Evolutionary conservation across 2,113 vertebrate genomes (phyloP), one percentile per base, ranked within the genome.

Genomic region (Lethenteron reissneri): DNA sequence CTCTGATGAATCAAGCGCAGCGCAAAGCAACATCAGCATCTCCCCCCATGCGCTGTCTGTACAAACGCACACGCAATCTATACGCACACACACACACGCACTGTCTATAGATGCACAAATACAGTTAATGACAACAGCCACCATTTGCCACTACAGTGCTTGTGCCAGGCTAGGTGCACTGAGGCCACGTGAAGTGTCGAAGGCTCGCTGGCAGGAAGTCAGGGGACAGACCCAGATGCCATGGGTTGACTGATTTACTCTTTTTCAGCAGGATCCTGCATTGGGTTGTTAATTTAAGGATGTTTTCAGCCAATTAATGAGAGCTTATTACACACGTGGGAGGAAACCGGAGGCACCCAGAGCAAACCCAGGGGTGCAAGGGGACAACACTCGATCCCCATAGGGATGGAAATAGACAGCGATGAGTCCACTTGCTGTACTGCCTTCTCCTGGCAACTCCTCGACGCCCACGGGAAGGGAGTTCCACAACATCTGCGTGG

Each of bases 1-100:
- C 90, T 97, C 92, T 97, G 79, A 10, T 75, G 74, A 71, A 10
- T 75, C 73, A 80, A 68, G n/a, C 14, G 14, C 14, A 14, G 17
- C 60, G 17, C 60, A 64, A 14, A 64, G 14, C 14, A 14, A 64
- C 60, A 64, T 19, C 14, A 14, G 17, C 60, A 64, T 19, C 14
- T 19, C 4, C 60, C 8, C 60, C 14, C 60, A 64, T 19, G 17
- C 60, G 17, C 60, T 41, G 41, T 41, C 2, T 19, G 17, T 19
- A 64, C n/a, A 64, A 14, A 64, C 60, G 17, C 60, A 64, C 60
- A 64, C 8, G 3, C 60, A 64, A 14, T 15, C 60, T 19, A 64
- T 17, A 68, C 62, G 21, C 62, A 68, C 64, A 68, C 64, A 68
- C 64, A 68, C 64, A 68, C 64, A 68, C 62, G 21, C 64, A 68